Evolutionary conservation across 2,113 vertebrate species (phyloP), one percentile per base, ranked within the genome.

Genomic region (Coptodon bakossiorum): DNA sequence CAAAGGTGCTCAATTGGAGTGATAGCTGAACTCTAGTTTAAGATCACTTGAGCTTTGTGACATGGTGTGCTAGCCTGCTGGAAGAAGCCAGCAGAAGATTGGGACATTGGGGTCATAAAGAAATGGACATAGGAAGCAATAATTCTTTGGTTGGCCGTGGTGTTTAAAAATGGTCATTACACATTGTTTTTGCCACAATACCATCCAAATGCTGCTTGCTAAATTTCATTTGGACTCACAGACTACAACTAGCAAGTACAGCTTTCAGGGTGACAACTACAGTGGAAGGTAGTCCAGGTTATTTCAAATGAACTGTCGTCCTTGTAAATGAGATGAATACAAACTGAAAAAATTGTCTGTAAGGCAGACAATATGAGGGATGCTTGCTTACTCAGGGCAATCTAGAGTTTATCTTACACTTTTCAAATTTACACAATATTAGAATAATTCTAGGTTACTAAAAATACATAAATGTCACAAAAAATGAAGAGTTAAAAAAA

Each of bases 401-500:
- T 48, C 1, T 73, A 22, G 13, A 73, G 40, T 73, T 45, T 13
- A 13, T 38, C 61, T 38, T 7, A 40, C 40, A 76, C 40, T 29
- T 48, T 76, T 29, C 17, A 29, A 29, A 73, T 45, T 10, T 7
- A 10, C 10, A 14, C 14, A 50, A n/a, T 24, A 53, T 36, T 27
- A 10, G 14, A 29, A 48, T 24, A 24, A 31, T 40, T 57, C 31
- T 10, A 48, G 2, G 5, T 13, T 9, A 79, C 3, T 19, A 50
- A 34, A 34, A 24, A 48, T 8, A n/a, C 6, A 29, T 1, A 45
- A 43, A 73, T 73, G 3, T 73, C 38, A 7, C 7, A 6, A 10
- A 73, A 68, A 68, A 59, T 7, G 12, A 71, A 43, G 11, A 14
- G 12, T 38, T n/a, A 3, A 63, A n/a, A 63, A 7, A 1, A 0